Percentiles rank a stretch among this genome's conserved stretches.
Evolutionary conservation across 2,888 invertebrate genomes (phyloP).

Genomic region (Phragmatobia fuliginosa): DNA sequence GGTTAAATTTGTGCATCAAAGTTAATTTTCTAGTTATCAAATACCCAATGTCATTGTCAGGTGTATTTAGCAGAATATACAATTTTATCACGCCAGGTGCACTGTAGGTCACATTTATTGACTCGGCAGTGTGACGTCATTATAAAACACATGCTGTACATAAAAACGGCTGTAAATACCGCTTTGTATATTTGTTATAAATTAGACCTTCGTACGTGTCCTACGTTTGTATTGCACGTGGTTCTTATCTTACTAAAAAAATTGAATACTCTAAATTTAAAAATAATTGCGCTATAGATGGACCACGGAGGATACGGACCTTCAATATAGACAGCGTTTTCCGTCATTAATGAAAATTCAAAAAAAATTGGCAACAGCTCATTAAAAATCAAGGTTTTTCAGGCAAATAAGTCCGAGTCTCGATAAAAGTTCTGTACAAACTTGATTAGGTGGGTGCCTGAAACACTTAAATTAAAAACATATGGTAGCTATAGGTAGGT

Average conservation of each 20-base stretch:
- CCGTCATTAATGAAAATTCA: too few species aligned
- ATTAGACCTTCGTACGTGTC: not conserved
- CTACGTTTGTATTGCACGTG: not conserved
- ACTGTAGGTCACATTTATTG: conserved; percentile 1
- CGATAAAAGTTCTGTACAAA: too few species aligned
- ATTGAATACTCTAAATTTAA: not conserved
- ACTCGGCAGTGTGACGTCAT: not conserved
- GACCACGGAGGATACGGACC: too few species aligned
- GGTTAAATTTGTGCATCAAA: not conserved
- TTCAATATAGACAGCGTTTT: too few species aligned
- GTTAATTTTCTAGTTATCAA: not conserved
- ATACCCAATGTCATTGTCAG: not conserved
- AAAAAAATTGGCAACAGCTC: too few species aligned
- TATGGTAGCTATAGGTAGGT: too few species aligned
- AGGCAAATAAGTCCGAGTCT: too few species aligned
- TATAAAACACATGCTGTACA: conserved; percentile 6
- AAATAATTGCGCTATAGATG: too few species aligned
- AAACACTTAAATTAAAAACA: too few species aligned
- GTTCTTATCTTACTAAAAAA: not conserved
- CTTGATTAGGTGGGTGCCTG: too few species aligned
- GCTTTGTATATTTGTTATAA: not conserved
- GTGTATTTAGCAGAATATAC: not conserved
- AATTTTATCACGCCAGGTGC: not conserved
- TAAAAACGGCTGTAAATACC: not conserved
- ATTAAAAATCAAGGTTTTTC: too few species aligned